These are phyloP conservation scores for Tricholaema leucomelas DNA, from an alignment of 2,113 vertebrate species.

Conservation along the genomic window DNA sequence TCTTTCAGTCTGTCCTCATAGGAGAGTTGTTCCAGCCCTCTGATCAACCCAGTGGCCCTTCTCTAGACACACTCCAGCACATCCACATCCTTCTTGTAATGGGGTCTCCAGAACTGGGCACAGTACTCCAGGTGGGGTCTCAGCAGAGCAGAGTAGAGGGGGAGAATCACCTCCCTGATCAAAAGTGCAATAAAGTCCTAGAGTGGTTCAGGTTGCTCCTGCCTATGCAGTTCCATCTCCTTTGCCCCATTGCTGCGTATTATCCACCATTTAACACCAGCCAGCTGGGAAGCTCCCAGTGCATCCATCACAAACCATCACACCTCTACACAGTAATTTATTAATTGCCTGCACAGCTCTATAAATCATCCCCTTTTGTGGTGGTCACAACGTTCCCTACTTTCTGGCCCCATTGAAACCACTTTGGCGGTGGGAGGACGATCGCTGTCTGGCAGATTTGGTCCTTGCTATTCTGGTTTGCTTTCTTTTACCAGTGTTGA, in stretches of 20 bases:
- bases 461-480: neutral
- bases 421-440: fast-evolving
- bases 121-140: no score
- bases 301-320: no score
- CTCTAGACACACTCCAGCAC: no score
- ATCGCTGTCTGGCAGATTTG: neutral
- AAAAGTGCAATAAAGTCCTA: neutral
- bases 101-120: no score
- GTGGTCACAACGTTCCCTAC: neutral
- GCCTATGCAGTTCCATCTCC: neutral
- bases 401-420: neutral
- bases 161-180: no score
- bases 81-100: no score
- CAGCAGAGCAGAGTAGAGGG: no score
- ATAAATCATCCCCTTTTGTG: neutral
- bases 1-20: no score
- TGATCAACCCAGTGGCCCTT: no score
- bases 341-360: neutral
- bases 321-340: neutral
- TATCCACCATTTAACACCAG: neutral
- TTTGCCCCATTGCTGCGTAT: neutral
- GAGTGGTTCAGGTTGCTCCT: neutral
- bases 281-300: neutral
- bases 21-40: no score
- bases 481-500: neutral